These are phyloP conservation scores for Calephelis nemesis DNA, from an alignment of 1,140 invertebrate species.

Conservation along the genomic window DNA sequence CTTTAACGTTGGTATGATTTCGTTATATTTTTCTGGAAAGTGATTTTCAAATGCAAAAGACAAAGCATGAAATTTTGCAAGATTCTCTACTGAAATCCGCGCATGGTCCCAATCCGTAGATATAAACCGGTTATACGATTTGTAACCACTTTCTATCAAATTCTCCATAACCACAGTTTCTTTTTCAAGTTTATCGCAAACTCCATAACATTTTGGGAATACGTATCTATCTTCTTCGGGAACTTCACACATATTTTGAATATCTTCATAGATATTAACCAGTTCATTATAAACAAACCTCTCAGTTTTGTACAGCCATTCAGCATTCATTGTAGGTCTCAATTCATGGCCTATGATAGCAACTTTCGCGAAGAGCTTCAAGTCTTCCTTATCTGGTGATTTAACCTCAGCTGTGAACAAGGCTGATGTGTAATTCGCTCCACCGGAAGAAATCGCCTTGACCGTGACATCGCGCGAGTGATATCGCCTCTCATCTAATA, in stretches of 20 bases:
- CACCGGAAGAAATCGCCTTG: slow-evolving; percentile 36
- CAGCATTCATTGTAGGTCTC: slow-evolving; percentile 34
- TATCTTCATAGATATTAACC: slow-evolving; percentile 36
- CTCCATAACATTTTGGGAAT: slow-evolving; percentile 52
- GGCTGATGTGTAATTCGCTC: slow-evolving; percentile 50
- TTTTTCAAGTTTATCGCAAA: slow-evolving; percentile 24
- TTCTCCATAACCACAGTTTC: slow-evolving; percentile 56
- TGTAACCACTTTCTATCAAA: slow-evolving; percentile 42
- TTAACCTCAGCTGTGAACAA: slow-evolving; percentile 37
- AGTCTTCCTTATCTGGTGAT: slow-evolving; percentile 32
- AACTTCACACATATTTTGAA: slow-evolving; percentile 42
- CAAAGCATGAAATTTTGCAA: slow-evolving; percentile 55
- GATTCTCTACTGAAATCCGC: slow-evolving; percentile 33
- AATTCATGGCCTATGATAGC: slow-evolving; percentile 38
- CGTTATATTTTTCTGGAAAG: slow-evolving; percentile 47
- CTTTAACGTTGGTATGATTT: slow-evolving; percentile 29
- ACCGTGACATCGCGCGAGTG: slow-evolving; percentile 31
- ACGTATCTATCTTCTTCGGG: slow-evolving; percentile 37
- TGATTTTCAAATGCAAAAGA: slow-evolving; percentile 49
- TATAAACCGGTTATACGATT: slow-evolving; percentile 38
- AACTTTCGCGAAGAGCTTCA: slow-evolving; percentile 60
- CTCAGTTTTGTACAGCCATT: slow-evolving; percentile 47
- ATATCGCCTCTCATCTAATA: slow-evolving; percentile 35
- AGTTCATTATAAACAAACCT: slow-evolving; percentile 47
- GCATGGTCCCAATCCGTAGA: slow-evolving; percentile 50